Evolutionary conservation across 2,888 invertebrate genomes (phyloP), one percentile per base, ranked within the genome.

Genomic region (Anthrax anthrax): DNA sequence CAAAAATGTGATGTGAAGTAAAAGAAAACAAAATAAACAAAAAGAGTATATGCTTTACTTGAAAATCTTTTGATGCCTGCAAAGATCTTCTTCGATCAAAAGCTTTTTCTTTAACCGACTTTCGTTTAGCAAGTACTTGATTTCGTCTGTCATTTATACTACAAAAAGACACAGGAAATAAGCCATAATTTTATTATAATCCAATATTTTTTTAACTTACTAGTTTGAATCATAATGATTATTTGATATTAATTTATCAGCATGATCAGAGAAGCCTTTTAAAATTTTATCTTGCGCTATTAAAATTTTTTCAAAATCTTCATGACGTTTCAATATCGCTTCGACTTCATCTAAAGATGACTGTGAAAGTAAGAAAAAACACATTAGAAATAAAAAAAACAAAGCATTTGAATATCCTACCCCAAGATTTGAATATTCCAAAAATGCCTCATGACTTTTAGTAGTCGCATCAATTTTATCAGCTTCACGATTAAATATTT

Each of bases 381-480:
- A 19, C 18, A 16, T n/a, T 44, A n/a, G n/a, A n/a, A n/a, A n/a
- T n/a, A 13, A n/a, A 41, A 16, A n/a, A 1, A 12, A 42, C 19
- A 47, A 37, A 27, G 42, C 46, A 40, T 39, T 13, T 23, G 1
- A 16, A 27, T 36, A 41, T 67, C 78, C 73, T 64, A 87, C 87
- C 53, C 95, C 96, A 39, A 88, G 74, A 54, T 91, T 84, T 12
- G 77, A 77, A 66, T 86, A 87, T 57, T 94, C 94, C 18, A 97
- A 72, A 69, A 90, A 94, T 0, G 92, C 90, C 63, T 92, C 86
- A 62, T 97, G 95, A 16, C 91, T 88, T 46, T 89, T 88, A 42
- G 90, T 91, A 13, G 88, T 84, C 0, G 96, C 92, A 69, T 97
- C 96, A 52, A 97, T 89, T 63, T 95, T 89, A 64, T 97, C 96